Conservation (phyloP, 2,797 vertebrate genomes). For the Xiphorhynchus erythropygius region DNA sequence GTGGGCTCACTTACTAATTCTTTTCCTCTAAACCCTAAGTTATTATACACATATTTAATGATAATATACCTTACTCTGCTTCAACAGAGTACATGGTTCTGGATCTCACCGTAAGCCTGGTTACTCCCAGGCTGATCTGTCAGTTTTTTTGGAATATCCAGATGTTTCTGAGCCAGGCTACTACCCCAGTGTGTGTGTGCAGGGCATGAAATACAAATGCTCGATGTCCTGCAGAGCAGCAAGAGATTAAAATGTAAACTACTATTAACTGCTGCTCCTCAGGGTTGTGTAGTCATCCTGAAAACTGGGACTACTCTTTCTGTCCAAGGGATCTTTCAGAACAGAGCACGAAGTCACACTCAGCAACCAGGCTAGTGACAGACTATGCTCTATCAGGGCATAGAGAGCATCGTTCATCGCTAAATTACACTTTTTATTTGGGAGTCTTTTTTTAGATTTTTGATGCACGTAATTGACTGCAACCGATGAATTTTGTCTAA, state of each 20-base stretch:
- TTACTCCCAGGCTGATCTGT: not conserved
- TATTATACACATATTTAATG: not conserved
- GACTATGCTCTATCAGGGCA: not conserved
- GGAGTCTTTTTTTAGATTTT: not conserved
- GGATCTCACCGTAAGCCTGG: not conserved
- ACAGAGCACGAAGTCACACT: not conserved
- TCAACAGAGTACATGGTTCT: not conserved
- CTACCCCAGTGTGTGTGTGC: rapidly evolving
- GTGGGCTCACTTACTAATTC: not conserved
- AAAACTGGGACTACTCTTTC: not conserved
- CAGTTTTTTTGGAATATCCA: not conserved
- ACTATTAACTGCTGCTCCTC: not conserved
- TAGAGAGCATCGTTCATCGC: not conserved
- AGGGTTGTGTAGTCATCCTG: not conserved
- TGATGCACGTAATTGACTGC: not conserved
- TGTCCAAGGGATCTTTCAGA: not conserved
- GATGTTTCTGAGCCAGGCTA: not conserved
- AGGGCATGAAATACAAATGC: not conserved
- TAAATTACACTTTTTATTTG: not conserved
- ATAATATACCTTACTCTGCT: not conserved
- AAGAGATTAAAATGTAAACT: not conserved
- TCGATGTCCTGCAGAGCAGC: not conserved
- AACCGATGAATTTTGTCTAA: not conserved
- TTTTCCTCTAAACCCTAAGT: not conserved
- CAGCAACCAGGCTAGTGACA: not conserved